Conservation (phyloP, 2,797 vertebrate species). For the Danio albolineatus region DNA sequence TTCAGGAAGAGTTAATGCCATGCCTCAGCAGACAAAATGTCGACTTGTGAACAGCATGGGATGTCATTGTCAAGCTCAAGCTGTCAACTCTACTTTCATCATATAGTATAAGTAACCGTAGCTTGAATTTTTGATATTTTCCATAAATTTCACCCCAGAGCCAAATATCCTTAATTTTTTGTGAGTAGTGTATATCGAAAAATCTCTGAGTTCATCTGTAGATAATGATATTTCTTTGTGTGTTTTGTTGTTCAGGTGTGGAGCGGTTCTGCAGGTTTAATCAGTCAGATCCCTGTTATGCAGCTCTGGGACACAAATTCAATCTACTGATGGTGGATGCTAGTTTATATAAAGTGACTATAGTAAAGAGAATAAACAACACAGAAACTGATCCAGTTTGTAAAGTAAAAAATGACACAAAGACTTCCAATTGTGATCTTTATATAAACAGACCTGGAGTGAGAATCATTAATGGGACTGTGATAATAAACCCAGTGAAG, state of each 20-base stretch:
- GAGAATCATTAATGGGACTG: not conserved
- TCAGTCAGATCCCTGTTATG: not conserved
- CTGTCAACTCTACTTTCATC: too few species aligned
- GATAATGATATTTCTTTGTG: too few species aligned
- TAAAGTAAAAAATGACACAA: not conserved
- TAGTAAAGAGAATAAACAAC: not conserved
- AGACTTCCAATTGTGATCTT: not conserved
- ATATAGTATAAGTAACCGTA: too few species aligned
- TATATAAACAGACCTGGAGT: not conserved
- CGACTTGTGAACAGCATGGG: too few species aligned
- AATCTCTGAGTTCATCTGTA: too few species aligned
- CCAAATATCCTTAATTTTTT: too few species aligned
- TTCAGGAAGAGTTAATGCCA: too few species aligned
- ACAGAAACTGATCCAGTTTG: fast-evolving
- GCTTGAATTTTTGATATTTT: too few species aligned
- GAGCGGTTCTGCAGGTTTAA: not conserved
- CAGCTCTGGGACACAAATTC: slow-evolving; percentile 23
- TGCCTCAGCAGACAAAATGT: too few species aligned
- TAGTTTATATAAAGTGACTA: fast-evolving
- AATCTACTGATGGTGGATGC: not conserved
- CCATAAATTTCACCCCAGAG: too few species aligned
- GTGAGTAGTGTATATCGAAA: too few species aligned
- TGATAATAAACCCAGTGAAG: slow-evolving; percentile 18
- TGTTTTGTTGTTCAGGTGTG: not conserved
- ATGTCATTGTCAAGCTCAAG: too few species aligned